Conservation (phyloP, 2,797 vertebrate species). For the Microcaecilia unicolor region DNA sequence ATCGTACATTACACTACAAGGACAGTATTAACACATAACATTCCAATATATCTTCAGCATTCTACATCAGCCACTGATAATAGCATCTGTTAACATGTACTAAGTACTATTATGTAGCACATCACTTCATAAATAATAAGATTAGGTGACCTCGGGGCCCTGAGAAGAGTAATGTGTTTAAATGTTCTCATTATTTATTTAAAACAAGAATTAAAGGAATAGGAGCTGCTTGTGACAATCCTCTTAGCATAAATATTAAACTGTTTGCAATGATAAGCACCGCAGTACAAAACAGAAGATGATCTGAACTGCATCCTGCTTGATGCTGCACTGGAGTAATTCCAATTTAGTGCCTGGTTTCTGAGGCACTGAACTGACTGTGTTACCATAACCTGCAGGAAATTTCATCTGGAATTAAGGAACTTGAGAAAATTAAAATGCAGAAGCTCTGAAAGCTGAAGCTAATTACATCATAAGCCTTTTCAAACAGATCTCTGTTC, state of each 20-base stretch:
- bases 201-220: conserved; percentile 94
- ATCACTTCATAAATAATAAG: conserved; percentile 99
- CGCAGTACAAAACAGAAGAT: conserved; percentile 28
- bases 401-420: conserved; percentile 35
- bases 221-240: conserved; percentile 77
- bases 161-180: conserved; percentile 90
- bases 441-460: conserved; percentile 29
- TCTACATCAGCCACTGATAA: conserved; percentile 90
- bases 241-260: conserved; percentile 81
- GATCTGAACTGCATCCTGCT: conserved; percentile 25
- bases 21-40: conserved; percentile 81
- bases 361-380: conserved; percentile 29
- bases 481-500: conserved; percentile 32
- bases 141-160: conserved; percentile 94
- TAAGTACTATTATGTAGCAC: conserved; percentile 99
- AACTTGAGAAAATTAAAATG: conserved; percentile 41
- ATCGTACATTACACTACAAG: conserved; percentile 70
- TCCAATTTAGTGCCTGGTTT: conserved; percentile 13
- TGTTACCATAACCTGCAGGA: conserved; percentile 14
- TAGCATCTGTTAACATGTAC: conserved; percentile 99
- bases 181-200: conserved; percentile 99
- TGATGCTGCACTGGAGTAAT: conserved; percentile 26
- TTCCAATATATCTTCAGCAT: conserved; percentile 94
- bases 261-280: conserved; percentile 59
- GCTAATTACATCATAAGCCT: conserved; percentile 39